These are phyloP conservation scores for Heterodera carotae DNA, from an alignment of 1,140 invertebrate species.

Conservation along the genomic window DNA sequence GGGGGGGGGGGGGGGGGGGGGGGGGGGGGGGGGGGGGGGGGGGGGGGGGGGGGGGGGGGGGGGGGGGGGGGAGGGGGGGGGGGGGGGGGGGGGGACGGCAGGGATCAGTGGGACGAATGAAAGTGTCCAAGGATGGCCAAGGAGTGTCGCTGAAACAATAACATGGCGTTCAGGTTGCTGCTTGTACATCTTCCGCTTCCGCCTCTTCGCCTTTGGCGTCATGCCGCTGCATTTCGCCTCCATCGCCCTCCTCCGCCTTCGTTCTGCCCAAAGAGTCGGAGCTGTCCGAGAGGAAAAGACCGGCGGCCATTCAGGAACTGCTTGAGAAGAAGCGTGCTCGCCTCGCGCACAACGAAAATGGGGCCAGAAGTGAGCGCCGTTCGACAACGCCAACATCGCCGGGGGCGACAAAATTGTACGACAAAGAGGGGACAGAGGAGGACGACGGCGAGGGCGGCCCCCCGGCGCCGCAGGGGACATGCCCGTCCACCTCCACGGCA, in stretches of 20 bases:
- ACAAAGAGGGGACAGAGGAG: not conserved
- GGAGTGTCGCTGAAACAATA: not conserved
- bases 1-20: too few species aligned
- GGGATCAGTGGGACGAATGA: not conserved
- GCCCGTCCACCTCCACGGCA: not conserved
- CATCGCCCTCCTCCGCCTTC: not conserved
- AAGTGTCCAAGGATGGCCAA: not conserved
- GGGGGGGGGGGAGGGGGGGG: too few species aligned
- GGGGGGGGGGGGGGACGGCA: too few species aligned
- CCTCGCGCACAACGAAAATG: constrained; percentile 24
- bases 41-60: too few species aligned
- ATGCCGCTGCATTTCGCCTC: too few species aligned
- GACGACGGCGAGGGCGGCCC: not conserved
- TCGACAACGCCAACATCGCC: not conserved
- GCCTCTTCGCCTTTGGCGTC: too few species aligned
- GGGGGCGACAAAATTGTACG: not conserved
- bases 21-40: too few species aligned
- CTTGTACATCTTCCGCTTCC: too few species aligned
- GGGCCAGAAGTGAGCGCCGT: not conserved
- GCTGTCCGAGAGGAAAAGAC: constrained; percentile 43
- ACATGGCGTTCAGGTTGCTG: too few species aligned
- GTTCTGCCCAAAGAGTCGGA: constrained; percentile 47
- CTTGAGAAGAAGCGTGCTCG: constrained; percentile 51
- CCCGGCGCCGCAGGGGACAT: not conserved
- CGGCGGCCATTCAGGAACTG: constrained; percentile 55